Base-by-base conservation (phyloP, 2,888 invertebrate genomes). In the Noctua pronuba region DNA sequence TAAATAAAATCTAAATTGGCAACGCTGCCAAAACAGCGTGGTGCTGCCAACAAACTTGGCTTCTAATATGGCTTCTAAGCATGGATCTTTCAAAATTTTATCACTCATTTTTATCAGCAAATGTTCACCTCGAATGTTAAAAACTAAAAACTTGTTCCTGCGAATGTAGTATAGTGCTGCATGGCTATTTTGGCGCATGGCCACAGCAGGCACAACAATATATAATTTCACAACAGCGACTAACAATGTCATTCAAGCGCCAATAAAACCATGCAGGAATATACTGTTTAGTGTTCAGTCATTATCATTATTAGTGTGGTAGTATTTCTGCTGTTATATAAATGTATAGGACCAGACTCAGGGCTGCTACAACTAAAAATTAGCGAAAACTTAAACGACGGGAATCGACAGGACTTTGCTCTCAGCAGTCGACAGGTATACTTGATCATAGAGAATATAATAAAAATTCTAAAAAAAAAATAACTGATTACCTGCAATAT, bases 401-500 rank as follows among this genome's bases (percentile, higher is more conserved):
- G 60, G 31, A 58, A 58, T 58, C 58, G 28, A 28, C 18, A 18
- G 7, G 41, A 55, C 6, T 28, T 21, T 35, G 31, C 31, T 67
- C n/a, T 44, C 4, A 31, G 41, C 68, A 31, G 31, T 44, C 1
- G 31, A 67, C 7, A 28, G 58, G 16, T 58, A 18, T 16, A 58
- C 5, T 35, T 62, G 5, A 13, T 38, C 38, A 13, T 24, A 11
- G 2, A 13, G 24, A 38, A 38, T 35, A 35, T 2, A 24, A 62
- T 24, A 38, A 38, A 13, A 55, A 13, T 55, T 52, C 49, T 49
- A 21, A n/a, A n/a, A n/a, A n/a, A n/a, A n/a, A n/a, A n/a, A 4
- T 21, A 28, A n/a, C 16, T 13, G 75, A 73, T 21, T 75, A 95
- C 97, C 94, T 95, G 94, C 70, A 95, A 88, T 82, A 95, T 93